Evolutionary conservation across 1,140 invertebrate species (phyloP), one percentile per base, ranked within the genome.

Genomic region (Magallana gigas): DNA sequence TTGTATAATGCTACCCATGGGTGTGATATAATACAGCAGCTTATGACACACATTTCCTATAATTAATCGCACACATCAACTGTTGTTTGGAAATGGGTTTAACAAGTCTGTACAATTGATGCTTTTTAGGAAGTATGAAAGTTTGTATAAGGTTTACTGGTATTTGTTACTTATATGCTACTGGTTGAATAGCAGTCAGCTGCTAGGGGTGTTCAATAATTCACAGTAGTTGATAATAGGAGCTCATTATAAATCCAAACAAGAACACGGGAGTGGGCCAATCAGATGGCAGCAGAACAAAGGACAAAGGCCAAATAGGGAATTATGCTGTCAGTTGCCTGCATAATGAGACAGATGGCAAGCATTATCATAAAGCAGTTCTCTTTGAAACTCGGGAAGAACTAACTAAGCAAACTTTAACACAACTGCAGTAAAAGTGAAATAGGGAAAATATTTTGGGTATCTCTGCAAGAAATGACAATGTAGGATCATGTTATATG

Each of bases 151-250:
- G 36, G 36, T 48, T 5, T 48, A 48, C 36, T 5, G 0, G 36
- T 16, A 62, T 62, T 62, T 14, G 14, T 12, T 76, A 76, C 68
- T 2, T 76, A 76, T 23, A 76, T 3, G 14, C 11, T 76, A 29
- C 9, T 29, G 36, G 23, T 36, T 76, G 12, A 23, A 36, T 11
- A 29, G 23, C 1, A 64, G 59, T 23, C 86, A 87, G 60, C 86
- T 87, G 86, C 64, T 87, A 48, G 57, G 57, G 18, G 82, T 87
- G 59, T 87, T 87, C 86, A 87, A 87, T 87, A 87, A 87, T 87
- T 87, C 86, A 87, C 62, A 71, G 64, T 57, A 87, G 48, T 87
- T 87, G 86, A 84, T 87, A 87, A 87, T 87, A 84, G 62, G 83
- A 64, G 71, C 83, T 87, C 82, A 87, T 87, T 87, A 87, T 84